phyloP scores from a whole-genome alignment of 2,888 invertebrate genomes.

The Lepidochitona cinerea region DNA sequence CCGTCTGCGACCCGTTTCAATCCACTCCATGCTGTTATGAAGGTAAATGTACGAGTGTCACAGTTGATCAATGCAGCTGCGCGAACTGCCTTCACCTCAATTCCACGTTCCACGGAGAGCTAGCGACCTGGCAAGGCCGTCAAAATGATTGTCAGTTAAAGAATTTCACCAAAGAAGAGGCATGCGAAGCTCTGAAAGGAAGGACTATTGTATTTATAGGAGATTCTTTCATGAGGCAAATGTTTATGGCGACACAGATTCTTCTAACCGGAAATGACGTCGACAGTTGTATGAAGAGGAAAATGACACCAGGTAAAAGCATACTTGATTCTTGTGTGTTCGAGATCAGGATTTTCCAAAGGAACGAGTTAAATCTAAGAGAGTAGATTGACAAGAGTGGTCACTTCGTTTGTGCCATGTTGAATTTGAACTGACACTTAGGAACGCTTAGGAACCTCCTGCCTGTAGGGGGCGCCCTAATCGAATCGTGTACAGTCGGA shows the following conservation, averaged over 20 bases:
- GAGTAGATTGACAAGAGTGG: too few species aligned
- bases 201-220: neutral
- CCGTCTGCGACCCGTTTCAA: neutral
- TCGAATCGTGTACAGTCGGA: too few species aligned
- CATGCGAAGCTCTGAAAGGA: neutral
- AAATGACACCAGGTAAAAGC: neutral
- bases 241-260: neutral
- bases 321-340: too few species aligned
- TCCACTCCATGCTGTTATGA: slow-evolving; percentile 1
- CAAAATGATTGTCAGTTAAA: neutral
- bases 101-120: neutral
- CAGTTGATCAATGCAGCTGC: neutral
- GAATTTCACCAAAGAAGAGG: neutral
- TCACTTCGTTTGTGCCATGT: too few species aligned
- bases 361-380: too few species aligned
- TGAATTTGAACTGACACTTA: too few species aligned
- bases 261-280: neutral
- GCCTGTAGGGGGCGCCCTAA: too few species aligned
- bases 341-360: too few species aligned
- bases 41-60: neutral
- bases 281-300: neutral
- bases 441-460: too few species aligned
- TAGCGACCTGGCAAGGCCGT: neutral
- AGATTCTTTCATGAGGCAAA: neutral
- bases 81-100: neutral